These are phyloP conservation scores for Chauna torquata DNA, from an alignment of 2,113 vertebrate species.

Conservation along the genomic window DNA sequence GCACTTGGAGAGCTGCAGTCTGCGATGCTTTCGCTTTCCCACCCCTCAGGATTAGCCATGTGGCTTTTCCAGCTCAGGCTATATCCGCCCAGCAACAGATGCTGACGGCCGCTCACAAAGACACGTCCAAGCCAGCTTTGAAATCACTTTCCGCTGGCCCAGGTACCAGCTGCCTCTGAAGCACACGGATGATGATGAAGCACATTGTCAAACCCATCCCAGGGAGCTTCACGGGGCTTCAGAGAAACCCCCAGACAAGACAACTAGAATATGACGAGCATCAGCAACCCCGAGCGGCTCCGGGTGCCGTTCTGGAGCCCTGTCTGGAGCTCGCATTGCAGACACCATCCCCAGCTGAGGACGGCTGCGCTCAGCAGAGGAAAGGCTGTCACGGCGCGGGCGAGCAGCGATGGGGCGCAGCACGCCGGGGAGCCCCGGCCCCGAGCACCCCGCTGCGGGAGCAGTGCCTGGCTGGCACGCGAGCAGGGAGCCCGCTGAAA, in stretches of 20 bases:
- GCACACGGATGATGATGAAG: not conserved
- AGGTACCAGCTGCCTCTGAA: not conserved
- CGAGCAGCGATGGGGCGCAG: fast-evolving
- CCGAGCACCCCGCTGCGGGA: not conserved
- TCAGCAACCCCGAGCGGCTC: fast-evolving
- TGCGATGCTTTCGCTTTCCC: no score
- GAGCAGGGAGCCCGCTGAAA: not conserved
- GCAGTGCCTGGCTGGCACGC: not conserved
- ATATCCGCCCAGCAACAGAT: no score
- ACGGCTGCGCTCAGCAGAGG: not conserved
- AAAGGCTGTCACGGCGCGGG: not conserved
- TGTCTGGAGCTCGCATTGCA: no score
- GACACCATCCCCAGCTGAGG: not conserved
- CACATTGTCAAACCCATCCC: not conserved
- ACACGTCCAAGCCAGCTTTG: no score
- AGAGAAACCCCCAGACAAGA: not conserved
- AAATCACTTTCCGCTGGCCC: no score
- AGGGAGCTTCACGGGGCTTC: not conserved
- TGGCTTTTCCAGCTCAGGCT: no score
- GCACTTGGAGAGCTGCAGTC: no score
- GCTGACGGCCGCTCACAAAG: no score
- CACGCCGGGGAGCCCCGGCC: not conserved
- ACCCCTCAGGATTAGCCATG: no score
- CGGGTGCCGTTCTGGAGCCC: no score
- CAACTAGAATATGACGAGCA: not conserved